Conservation (phyloP, 2,888 invertebrate genomes). For the Lacanobia oleracea region DNA sequence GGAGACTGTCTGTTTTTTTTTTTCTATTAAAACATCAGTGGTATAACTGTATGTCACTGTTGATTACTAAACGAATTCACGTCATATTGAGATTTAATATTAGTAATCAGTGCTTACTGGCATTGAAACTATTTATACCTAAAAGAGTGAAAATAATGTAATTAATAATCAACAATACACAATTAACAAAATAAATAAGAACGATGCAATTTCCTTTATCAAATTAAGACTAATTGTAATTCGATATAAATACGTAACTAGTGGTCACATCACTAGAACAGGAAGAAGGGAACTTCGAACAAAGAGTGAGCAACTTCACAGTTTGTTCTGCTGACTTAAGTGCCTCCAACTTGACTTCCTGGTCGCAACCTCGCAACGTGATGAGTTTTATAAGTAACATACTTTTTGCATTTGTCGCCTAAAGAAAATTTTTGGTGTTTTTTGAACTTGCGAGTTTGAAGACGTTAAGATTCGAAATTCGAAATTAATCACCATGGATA, state of each 20-base stretch:
- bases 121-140: too few species aligned
- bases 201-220: not conserved
- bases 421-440: not conserved
- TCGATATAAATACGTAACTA: slow-evolving; percentile 6
- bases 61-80: not conserved
- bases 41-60: too few species aligned
- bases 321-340: slow-evolving; percentile 40
- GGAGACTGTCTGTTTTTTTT: not conserved
- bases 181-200: not conserved
- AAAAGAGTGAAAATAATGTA: too few species aligned
- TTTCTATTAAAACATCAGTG: not conserved
- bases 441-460: slow-evolving; percentile 14
- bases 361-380: slow-evolving; percentile 46
- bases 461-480: slow-evolving; percentile 2
- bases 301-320: slow-evolving; percentile 42
- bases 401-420: slow-evolving; percentile 33
- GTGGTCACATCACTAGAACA: slow-evolving; percentile 37
- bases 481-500: slow-evolving; percentile 15
- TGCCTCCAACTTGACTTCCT: slow-evolving; percentile 48
- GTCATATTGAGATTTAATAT: not conserved
- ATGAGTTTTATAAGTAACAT: slow-evolving; percentile 49
- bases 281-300: slow-evolving; percentile 28
- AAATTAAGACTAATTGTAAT: not conserved
- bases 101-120: too few species aligned
- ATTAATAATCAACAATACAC: not conserved